phyloP scores from a whole-genome alignment of 2,113 vertebrate genomes.

The Oryzias javanicus region DNA sequence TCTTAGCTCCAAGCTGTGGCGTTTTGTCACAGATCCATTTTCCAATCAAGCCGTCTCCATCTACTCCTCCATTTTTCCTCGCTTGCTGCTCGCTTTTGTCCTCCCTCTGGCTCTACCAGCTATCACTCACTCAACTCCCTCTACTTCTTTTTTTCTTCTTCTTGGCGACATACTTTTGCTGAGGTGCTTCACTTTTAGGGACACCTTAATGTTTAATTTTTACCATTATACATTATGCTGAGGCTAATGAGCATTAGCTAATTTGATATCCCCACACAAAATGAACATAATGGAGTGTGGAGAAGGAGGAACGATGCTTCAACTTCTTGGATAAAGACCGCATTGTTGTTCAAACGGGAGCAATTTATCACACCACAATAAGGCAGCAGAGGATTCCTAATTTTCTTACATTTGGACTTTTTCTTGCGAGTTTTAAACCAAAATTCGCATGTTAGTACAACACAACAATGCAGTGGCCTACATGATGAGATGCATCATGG shows the following conservation, averaged over 20 bases:
- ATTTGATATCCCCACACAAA: slow-evolving; percentile 33
- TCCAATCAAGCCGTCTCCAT: slow-evolving; percentile 71
- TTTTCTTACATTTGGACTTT: too few species aligned
- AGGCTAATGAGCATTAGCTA: slow-evolving; percentile 32
- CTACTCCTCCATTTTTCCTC: slow-evolving; percentile 61
- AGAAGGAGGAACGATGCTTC: slow-evolving; percentile 10
- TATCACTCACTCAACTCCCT: slow-evolving; percentile 61
- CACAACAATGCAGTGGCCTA: too few species aligned
- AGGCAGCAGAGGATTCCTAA: neutral
- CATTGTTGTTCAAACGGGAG: slow-evolving; percentile 26
- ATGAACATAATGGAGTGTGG: slow-evolving; percentile 21
- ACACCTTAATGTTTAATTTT: slow-evolving; percentile 49
- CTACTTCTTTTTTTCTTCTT: slow-evolving; percentile 33
- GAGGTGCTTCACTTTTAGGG: slow-evolving; percentile 32
- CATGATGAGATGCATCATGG: too few species aligned
- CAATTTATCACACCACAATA: neutral
- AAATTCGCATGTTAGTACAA: too few species aligned
- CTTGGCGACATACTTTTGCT: slow-evolving; percentile 43
- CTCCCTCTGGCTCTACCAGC: slow-evolving; percentile 63
- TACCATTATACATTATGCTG: slow-evolving; percentile 27
- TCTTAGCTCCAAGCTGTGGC: slow-evolving; percentile 80
- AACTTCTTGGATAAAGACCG: slow-evolving; percentile 11
- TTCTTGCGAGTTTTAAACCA: too few species aligned
- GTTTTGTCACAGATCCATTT: slow-evolving; percentile 81
- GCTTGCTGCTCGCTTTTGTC: slow-evolving; percentile 45